Evolutionary conservation across 2,113 vertebrate species (phyloP).

Genomic region (Acrocephalus arundinaceus): DNA sequence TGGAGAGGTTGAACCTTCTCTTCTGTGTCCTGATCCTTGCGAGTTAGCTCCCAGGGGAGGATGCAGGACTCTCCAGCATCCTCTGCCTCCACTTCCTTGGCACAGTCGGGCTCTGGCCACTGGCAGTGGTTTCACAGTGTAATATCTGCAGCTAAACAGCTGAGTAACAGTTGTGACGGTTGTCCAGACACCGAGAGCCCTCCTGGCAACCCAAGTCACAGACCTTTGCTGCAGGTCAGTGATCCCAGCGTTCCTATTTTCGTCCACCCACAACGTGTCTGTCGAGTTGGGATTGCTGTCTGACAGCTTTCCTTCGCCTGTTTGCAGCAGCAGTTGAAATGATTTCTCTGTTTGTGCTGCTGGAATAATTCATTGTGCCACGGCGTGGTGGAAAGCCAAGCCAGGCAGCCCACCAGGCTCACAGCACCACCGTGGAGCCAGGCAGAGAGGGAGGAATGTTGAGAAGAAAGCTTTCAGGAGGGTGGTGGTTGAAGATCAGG

Average conservation of each 20-base stretch:
- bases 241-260: slow-evolving; percentile 57
- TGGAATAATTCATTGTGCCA: neutral
- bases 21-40: neutral
- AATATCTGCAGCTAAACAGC: slow-evolving; percentile 46
- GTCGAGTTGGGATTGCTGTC: neutral
- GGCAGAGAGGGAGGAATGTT: neutral
- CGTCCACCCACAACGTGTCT: neutral
- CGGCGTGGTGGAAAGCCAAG: neutral
- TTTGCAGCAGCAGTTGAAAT: neutral
- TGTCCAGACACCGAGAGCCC: slow-evolving; percentile 24
- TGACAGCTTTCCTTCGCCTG: slow-evolving; percentile 21
- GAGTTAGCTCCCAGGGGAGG: neutral
- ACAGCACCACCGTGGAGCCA: neutral
- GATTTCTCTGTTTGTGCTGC: neutral
- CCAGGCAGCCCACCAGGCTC: neutral
- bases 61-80: neutral
- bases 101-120: neutral
- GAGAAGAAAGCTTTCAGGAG: neutral
- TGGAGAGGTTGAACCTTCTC: neutral
- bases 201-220: slow-evolving; percentile 45
- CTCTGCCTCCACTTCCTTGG: neutral
- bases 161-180: slow-evolving; percentile 59
- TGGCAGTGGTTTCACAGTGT: slow-evolving; percentile 3
- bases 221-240: slow-evolving; percentile 57
- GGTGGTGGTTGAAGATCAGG: neutral